These are phyloP conservation scores for Suillia variegata DNA, from an alignment of 2,888 invertebrate species.

Conservation along the genomic window DNA sequence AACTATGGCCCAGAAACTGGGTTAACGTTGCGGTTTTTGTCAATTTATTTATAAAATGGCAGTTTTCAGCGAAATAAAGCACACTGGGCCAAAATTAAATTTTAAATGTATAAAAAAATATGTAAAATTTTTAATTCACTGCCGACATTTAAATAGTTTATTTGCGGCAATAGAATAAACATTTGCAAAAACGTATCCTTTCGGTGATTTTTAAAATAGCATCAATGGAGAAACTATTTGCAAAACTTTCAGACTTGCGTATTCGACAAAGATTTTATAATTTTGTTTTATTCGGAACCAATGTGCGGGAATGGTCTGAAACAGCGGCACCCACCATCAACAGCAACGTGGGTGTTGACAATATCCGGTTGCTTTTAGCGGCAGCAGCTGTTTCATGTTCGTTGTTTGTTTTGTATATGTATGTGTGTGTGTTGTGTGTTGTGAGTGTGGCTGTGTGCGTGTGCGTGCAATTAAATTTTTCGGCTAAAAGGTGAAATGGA, in stretches of 20 bases:
- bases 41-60: not conserved
- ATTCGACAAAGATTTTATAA: too few species aligned
- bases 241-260: too few species aligned
- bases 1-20: not conserved
- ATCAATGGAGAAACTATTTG: too few species aligned
- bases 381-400: constrained; percentile 3
- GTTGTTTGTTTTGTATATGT: not conserved
- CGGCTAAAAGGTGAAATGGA: constrained; percentile 1
- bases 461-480: not conserved
- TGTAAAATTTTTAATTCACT: too few species aligned
- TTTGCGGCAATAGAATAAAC: too few species aligned
- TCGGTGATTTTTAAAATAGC: too few species aligned
- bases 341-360: not conserved
- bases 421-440: not conserved
- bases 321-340: not conserved
- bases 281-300: too few species aligned
- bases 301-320: not conserved
- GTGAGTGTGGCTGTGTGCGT: not conserved
- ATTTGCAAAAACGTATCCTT: too few species aligned
- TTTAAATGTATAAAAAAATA: too few species aligned
- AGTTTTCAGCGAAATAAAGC: too few species aligned
- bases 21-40: constrained; percentile 1
- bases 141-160: too few species aligned
- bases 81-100: too few species aligned
- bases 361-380: not conserved